phyloP scores from a whole-genome alignment of 2,113 vertebrate species.

The Elanoides forficatus region DNA sequence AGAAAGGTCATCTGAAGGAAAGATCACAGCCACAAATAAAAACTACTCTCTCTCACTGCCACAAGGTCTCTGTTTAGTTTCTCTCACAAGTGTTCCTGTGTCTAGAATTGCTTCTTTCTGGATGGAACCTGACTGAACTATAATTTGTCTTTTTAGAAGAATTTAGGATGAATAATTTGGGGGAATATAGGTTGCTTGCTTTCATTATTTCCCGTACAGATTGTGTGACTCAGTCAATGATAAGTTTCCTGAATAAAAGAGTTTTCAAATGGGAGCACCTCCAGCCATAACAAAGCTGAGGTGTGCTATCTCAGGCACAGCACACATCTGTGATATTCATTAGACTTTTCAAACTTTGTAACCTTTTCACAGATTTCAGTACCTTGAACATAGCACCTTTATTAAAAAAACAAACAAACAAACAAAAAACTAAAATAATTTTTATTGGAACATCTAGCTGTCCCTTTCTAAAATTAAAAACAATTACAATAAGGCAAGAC shows the following conservation, averaged over 20 bases:
- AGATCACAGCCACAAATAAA: not conserved
- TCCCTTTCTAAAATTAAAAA: not conserved
- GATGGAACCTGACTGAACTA: not conserved
- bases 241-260: not conserved
- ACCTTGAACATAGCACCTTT: not conserved
- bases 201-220: not conserved
- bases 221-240: not conserved
- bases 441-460: not conserved
- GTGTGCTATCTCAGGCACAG: not conserved
- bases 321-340: not conserved
- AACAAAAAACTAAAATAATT: not conserved
- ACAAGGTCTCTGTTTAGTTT: not conserved
- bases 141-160: not conserved
- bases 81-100: not conserved
- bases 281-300: not conserved
- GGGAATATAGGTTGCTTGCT: not conserved
- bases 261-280: not conserved
- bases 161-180: not conserved
- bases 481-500: not conserved
- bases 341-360: not conserved
- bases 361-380: not conserved
- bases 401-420: not conserved
- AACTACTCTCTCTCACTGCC: not conserved
- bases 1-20: not conserved
- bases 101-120: not conserved